Percentiles rank a stretch among this genome's conserved stretches.
phyloP scores from a whole-genome alignment of 2,797 vertebrate genomes.

The Hephaestus fuliginosus region DNA sequence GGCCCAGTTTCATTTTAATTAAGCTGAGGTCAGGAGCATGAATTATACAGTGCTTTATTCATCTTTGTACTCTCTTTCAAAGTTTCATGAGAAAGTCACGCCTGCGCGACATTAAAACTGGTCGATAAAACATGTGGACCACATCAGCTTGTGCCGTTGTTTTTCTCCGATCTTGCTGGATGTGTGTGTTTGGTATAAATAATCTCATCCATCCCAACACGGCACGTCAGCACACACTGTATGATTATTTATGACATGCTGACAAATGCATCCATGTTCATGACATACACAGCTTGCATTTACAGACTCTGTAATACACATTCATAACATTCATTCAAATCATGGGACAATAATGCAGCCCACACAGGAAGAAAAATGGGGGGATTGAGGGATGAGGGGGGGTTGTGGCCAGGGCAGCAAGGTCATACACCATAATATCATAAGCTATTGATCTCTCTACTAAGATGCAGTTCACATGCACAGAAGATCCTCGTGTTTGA shows the following conservation, averaged over 20 bases:
- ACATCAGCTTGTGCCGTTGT: conserved; percentile 10
- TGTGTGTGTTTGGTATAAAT: not conserved
- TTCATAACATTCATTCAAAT: not conserved
- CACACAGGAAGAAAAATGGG: not conserved
- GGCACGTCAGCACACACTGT: not conserved
- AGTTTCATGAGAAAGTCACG: conserved; percentile 37
- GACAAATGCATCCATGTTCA: not conserved
- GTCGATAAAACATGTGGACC: conserved; percentile 30
- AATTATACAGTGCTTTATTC: conserved; percentile 58
- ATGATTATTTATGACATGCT: conserved; percentile 4
- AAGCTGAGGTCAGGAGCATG: conserved; percentile 42
- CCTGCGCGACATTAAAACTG: conserved; percentile 5
- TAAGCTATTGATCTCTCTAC: not conserved
- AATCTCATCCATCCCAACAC: not conserved
- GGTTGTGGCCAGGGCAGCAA: not conserved
- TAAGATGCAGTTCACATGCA: not conserved
- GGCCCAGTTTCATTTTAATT: conserved; percentile 62
- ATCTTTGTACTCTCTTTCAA: conserved; percentile 35
- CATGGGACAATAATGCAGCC: not conserved
- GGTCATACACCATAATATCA: not conserved
- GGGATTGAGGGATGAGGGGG: not conserved
- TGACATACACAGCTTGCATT: not conserved
- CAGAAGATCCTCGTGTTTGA: not conserved
- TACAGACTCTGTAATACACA: not conserved
- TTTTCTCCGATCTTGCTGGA: not conserved